These are phyloP conservation scores for Nesidiocoris tenuis DNA, from an alignment of 2,888 invertebrate species.

Conservation along the genomic window DNA sequence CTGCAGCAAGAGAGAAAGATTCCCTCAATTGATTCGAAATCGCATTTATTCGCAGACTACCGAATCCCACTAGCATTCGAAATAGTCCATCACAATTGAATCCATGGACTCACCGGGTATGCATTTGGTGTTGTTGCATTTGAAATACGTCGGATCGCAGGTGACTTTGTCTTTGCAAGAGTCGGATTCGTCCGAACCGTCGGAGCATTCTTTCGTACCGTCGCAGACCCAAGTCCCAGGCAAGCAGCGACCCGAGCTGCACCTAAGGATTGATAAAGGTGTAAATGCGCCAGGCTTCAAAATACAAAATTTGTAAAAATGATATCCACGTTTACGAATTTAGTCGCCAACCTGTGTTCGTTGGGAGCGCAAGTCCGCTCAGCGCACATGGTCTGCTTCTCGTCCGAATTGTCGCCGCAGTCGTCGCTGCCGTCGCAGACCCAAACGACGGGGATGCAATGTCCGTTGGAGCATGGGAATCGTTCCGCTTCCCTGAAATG, in stretches of 20 bases:
- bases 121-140: slow-evolving; percentile 58
- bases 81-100: no score
- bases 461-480: slow-evolving; percentile 56
- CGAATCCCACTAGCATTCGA: no score
- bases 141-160: slow-evolving; percentile 79
- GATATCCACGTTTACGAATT: neutral
- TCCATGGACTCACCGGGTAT: slow-evolving; percentile 20
- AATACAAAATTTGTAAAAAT: neutral
- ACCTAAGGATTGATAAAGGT: slow-evolving; percentile 52
- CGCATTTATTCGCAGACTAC: neutral
- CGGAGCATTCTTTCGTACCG: slow-evolving; percentile 68
- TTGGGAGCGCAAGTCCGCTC: slow-evolving; percentile 63
- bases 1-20: neutral
- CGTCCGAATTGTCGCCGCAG: slow-evolving; percentile 83
- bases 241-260: slow-evolving; percentile 73
- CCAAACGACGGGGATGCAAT: slow-evolving; percentile 78
- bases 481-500: slow-evolving; percentile 53
- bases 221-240: slow-evolving; percentile 73
- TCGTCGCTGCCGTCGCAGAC: slow-evolving; percentile 77
- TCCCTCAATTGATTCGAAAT: no score
- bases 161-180: slow-evolving; percentile 62
- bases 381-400: slow-evolving; percentile 62
- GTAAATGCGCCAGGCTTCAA: neutral
- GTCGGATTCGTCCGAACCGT: slow-evolving; percentile 76
- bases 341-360: slow-evolving; percentile 61